Evolutionary conservation across 2,888 invertebrate genomes (phyloP), one percentile per base, ranked within the genome.

Genomic region (Nomada lathburiana): DNA sequence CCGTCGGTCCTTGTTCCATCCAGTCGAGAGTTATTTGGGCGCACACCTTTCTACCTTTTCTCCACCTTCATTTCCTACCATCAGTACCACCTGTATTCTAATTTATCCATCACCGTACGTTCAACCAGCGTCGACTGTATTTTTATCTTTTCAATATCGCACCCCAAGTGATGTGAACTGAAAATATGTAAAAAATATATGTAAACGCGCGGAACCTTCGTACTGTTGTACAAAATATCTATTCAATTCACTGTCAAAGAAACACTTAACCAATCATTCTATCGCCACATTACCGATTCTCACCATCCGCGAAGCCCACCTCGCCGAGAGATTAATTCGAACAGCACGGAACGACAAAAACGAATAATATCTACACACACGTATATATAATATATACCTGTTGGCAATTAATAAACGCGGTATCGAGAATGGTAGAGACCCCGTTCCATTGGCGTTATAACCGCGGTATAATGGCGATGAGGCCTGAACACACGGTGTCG

Each of bases 1-100:
- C 83, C 78, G 82, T 79, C 80, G 75, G 69, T 89, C 77, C 83
- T 82, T 85, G 84, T 85, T 87, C 85, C 80, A 76, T 81, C 74
- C 86, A 42, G 67, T 76, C 82, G 63, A 76, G 84, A 88, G 80
- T 86, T 88, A 87, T 84, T 86, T 57, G 73, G 75, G 68, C 76
- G 62, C 76, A 69, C 76, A 69, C 74, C 65, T 60, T 72, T 72
- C 74, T 57, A 52, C 68, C 76, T 72, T 63, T 64, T 65, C 69
- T 65, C 60, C n/a, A 65, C 44, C 63, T 9, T 59, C 65, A 26
- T 76, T 44, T 53, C 53, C 44, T 26, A 16, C 71, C 59, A 62
- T 26, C 63, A 50, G 1, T 42, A 5, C 55, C 64, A 47, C 50
- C 16, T 29, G 62, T 59, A 36, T 68, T 81, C 85, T 75, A 75